Base-by-base conservation (phyloP, 1,140 invertebrate species). In the Drosophila simulans region DNA sequence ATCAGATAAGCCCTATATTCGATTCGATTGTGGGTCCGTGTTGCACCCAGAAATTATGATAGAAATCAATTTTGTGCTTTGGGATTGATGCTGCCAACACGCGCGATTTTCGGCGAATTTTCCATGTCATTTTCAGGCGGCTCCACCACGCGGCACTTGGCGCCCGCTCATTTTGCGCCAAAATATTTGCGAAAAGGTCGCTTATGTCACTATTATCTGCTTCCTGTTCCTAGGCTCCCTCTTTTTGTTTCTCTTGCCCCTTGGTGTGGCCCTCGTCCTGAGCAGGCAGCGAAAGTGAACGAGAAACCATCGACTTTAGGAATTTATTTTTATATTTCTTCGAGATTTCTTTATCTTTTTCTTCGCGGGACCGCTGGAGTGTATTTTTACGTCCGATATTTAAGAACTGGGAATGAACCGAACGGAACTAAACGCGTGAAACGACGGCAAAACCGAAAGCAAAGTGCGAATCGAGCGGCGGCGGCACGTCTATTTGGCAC, bases 401-500 rank as follows among this genome's bases (percentile, higher is more conserved):
- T 53, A 12, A 54, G 59, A 37, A 62, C 22, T 59, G 65, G 78
- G 75, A 83, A 79, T 78, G 62, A 90, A 83, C 64, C 64, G 68
- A 70, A 49, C 40, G 46, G 34, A 46, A 60, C 62, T 65, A 42
- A 65, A 65, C 57, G 62, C 40, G 57, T 62, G 42, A 65, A 53
- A 68, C 65, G 62, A 68, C 65, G 62, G 20, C 65, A 65, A 45
- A 68, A 66, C 69, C 77, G 70, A 82, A 80, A 78, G 69, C 66
- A 75, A 66, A 88, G 66, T 63, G 77, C 64, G 69, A 73, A 62
- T 59, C 74, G 85, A 77, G 53, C 65, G 64, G 80, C 84, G 82
- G 82, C 82, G 69, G 63, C 70, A 91, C 90, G 84, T 91, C 90
- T 91, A 91, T 83, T 91, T 91, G 85, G 85, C 85, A 89, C 90